Evolutionary conservation across 2,113 vertebrate genomes (phyloP).

Genomic region (Tretioscincus oriximinensis): DNA sequence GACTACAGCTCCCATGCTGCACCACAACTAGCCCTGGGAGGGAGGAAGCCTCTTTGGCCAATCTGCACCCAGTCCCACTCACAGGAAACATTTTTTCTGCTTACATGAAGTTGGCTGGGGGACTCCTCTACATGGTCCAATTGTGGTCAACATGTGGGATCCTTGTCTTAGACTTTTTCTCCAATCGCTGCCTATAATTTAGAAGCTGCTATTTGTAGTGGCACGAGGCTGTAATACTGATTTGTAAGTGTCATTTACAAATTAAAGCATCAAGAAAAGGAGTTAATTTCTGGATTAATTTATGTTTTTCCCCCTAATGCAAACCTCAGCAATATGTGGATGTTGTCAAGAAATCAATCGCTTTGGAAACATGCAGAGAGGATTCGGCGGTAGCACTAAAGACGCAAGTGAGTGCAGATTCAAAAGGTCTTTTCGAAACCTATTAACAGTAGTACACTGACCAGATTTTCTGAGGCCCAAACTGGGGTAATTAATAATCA

Average conservation of each 20-base stretch:
- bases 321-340: constrained; percentile 13
- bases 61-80: too few species aligned
- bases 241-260: background rate
- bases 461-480: too few species aligned
- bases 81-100: too few species aligned
- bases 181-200: background rate
- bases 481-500: too few species aligned
- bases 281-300: background rate
- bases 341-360: constrained; percentile 15
- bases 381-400: background rate
- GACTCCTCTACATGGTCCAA: too few species aligned
- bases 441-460: background rate
- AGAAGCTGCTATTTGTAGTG: background rate
- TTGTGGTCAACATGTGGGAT: too few species aligned
- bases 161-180: too few species aligned
- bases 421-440: background rate
- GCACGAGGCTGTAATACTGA: too few species aligned
- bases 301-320: constrained; percentile 9
- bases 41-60: too few species aligned
- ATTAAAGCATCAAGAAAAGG: background rate
- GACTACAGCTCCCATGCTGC: too few species aligned
- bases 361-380: background rate
- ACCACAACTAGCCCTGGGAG: too few species aligned
- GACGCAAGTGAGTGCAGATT: constrained; percentile 26
- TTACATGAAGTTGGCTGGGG: too few species aligned